Evolutionary conservation across 2,113 vertebrate species (phyloP).

Genomic region (Macquaria ambigua): DNA sequence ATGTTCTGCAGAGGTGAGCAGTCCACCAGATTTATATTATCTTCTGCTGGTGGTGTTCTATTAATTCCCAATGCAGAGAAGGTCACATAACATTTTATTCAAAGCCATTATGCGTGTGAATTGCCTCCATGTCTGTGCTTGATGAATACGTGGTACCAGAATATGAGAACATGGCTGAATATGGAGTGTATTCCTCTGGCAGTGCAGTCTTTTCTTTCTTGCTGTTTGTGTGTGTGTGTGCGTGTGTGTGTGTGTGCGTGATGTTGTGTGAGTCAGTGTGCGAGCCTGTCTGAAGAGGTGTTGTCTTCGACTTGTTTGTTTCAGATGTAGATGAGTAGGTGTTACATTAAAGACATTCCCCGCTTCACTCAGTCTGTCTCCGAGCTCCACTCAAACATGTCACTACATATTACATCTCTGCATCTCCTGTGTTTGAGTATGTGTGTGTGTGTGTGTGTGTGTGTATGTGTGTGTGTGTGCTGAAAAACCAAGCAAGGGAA

Average conservation of each 20-base stretch:
- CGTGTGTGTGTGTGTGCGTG: not conserved
- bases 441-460: slow-evolving; percentile 5
- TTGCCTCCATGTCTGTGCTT: slow-evolving; percentile 6
- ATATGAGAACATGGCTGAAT: slow-evolving; percentile 33
- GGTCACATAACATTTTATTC: slow-evolving; percentile 29
- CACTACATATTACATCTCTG: slow-evolving; percentile 67
- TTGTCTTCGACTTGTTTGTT: slow-evolving; percentile 63
- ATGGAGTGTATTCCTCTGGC: slow-evolving; percentile 15
- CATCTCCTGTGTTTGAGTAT: slow-evolving; percentile 19
- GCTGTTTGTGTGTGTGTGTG: not conserved
- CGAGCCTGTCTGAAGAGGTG: slow-evolving; percentile 40
- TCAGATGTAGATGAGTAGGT: slow-evolving; percentile 74
- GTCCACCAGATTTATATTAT: not conserved
- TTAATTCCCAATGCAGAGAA: not conserved
- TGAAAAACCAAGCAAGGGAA: not conserved
- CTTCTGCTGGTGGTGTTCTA: slow-evolving; percentile 2
- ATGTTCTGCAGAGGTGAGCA: slow-evolving; percentile 19
- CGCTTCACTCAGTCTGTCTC: slow-evolving; percentile 67
- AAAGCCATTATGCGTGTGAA: slow-evolving; percentile 16
- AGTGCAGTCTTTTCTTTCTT: not conserved
- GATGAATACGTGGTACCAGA: slow-evolving; percentile 29
- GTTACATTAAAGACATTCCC: slow-evolving; percentile 73
- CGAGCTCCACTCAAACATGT: slow-evolving; percentile 71
- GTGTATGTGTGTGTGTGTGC: not conserved
- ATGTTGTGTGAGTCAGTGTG: slow-evolving; percentile 34